Percentiles rank a stretch among this genome's conserved stretches.
phyloP scores from a whole-genome alignment of 2,797 vertebrate species.

The Nannoperca australis region DNA sequence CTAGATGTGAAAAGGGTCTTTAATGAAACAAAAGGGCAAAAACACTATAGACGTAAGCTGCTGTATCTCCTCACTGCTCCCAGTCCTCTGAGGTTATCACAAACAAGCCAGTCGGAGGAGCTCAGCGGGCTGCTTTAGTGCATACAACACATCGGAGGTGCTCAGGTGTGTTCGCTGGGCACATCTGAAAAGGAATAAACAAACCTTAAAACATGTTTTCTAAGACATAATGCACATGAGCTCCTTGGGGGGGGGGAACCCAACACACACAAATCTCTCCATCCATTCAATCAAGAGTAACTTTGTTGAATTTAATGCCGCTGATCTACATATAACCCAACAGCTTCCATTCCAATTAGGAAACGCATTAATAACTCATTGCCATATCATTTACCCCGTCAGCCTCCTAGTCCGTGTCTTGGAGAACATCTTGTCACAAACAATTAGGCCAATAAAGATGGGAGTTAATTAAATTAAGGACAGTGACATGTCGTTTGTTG shows the following conservation, averaged over 20 bases:
- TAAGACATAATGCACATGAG: not conserved
- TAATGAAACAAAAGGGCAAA: slow-evolving; percentile 63
- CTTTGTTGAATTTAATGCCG: slow-evolving; percentile 26
- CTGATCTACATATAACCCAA: slow-evolving; percentile 55
- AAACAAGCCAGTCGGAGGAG: slow-evolving; percentile 58
- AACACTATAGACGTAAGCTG: slow-evolving; percentile 21
- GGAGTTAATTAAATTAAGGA: slow-evolving; percentile 83
- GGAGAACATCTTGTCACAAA: slow-evolving; percentile 84
- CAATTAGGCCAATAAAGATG: slow-evolving; percentile 84
- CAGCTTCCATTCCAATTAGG: slow-evolving; percentile 81
- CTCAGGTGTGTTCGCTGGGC: slow-evolving; percentile 39
- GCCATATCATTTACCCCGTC: slow-evolving; percentile 73
- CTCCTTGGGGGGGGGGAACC: not conserved
- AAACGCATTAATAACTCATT: slow-evolving; percentile 83
- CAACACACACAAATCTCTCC: not conserved
- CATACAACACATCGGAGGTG: slow-evolving; percentile 29
- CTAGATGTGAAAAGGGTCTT: slow-evolving; percentile 50
- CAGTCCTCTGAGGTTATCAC: slow-evolving; percentile 62
- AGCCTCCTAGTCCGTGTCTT: slow-evolving; percentile 58
- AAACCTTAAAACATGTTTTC: slow-evolving; percentile 17
- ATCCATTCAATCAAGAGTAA: slow-evolving; percentile 19
- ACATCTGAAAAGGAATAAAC: slow-evolving; percentile 32
- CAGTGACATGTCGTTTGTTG: slow-evolving; percentile 75
- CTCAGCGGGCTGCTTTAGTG: slow-evolving; percentile 21
- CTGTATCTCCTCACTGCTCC: slow-evolving; percentile 27